Evolutionary conservation across 2,797 vertebrate genomes (phyloP), one percentile per base, ranked within the genome.

Genomic region (Thalassophryne amazonica): DNA sequence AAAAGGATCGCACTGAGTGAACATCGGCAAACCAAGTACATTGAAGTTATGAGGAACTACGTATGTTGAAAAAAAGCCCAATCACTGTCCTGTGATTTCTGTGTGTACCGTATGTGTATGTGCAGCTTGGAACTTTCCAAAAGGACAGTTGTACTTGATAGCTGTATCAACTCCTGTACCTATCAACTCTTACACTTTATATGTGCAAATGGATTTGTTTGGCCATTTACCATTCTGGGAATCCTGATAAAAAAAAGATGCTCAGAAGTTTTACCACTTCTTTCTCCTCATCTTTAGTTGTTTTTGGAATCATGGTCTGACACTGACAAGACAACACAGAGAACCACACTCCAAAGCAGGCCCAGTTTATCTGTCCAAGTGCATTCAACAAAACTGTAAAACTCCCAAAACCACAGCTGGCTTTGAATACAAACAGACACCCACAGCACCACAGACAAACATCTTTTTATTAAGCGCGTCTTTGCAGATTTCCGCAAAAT

Each of bases 401-500:
- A 4, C 14, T 15, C 13, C 40, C 17, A 28, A n/a, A 58, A 61
- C 39, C 27, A n/a, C 24, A 52, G 21, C 33, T 25, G 5, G 3
- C 28, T 6, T 27, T 30, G 11, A 59, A 41, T 30, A 49, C 34
- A 59, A 32, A 58, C 18, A 33, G 31, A 38, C 33, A 36, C 4
- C 34, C 31, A 10, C 14, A 37, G n/a, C n/a, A 48, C 46, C 37
- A 49, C 53, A 55, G 23, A 56, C 37, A 24, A 37, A 66, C 33
- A 56, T 35, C 56, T 67, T 63, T 76, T 19, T 38, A 50, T 43
- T 40, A 9, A 30, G 16, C 17, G 25, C 7, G 6, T 27, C 15
- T 24, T 33, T 42, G 54, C 30, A 60, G 54, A 58, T 66, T 54
- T 54, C 13, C 30, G 48, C 31, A 57, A 32, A 68, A 63, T 70